Percentiles rank a stretch among this genome's conserved stretches.
These are phyloP conservation scores for Danio albolineatus DNA, from an alignment of 2,797 vertebrate species.

Conservation along the genomic window DNA sequence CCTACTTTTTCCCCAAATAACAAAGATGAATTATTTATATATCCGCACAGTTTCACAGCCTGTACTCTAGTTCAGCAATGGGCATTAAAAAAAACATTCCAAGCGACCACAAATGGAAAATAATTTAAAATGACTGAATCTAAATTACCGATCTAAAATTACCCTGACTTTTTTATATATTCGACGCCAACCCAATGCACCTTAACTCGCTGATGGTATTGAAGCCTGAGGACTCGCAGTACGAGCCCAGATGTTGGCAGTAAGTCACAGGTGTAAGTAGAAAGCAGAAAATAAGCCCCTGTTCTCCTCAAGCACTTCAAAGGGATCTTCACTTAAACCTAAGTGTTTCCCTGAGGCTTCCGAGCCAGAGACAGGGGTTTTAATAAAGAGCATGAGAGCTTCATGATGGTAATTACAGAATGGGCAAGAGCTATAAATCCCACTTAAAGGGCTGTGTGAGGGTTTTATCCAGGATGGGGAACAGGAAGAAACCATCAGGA, in stretches of 20 bases:
- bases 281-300: slow-evolving; percentile 47
- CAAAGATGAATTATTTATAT: too few species aligned
- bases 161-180: not conserved
- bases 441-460: slow-evolving; percentile 45
- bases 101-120: not conserved
- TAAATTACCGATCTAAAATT: not conserved
- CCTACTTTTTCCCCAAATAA: too few species aligned
- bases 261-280: slow-evolving; percentile 51
- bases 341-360: slow-evolving; percentile 63
- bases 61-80: not conserved
- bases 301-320: slow-evolving; percentile 59
- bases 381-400: slow-evolving; percentile 65
- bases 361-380: slow-evolving; percentile 61
- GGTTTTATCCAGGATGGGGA: slow-evolving; percentile 57
- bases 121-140: not conserved
- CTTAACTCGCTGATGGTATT: slow-evolving; percentile 33
- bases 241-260: slow-evolving; percentile 37
- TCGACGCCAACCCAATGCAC: not conserved
- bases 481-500: slow-evolving; percentile 36
- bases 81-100: not conserved
- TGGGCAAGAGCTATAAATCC: slow-evolving; percentile 60
- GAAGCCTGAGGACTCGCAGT: slow-evolving; percentile 26
- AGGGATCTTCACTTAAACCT: slow-evolving; percentile 53
- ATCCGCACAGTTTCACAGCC: not conserved
- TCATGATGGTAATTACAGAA: slow-evolving; percentile 73